A percentile compares a stretch with the other conserved stretches of the same genome.
Evolutionary conservation across 37 sponge, comb jelly and placozoan genomes (phyloP).

Genomic region (Ephydatia muelleri): DNA sequence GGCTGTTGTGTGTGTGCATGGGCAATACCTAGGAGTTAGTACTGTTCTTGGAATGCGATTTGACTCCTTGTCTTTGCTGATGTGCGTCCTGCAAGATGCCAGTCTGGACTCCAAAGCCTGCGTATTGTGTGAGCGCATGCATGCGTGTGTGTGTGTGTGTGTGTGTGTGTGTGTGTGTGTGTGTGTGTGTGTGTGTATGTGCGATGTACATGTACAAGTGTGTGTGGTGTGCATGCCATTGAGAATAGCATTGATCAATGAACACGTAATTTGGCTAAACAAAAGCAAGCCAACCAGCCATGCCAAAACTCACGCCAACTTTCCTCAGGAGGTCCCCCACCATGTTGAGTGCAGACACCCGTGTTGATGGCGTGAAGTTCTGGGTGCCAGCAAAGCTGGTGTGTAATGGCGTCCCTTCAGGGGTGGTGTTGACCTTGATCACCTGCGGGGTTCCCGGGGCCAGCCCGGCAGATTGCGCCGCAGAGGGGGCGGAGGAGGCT

Average conservation of each 20-base stretch:
- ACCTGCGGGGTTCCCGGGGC: constrained; percentile 29
- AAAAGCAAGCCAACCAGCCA: not conserved
- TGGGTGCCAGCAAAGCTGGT: constrained; percentile 46
- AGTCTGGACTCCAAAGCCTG: constrained; percentile 84
- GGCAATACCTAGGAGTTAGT: constrained; percentile 16
- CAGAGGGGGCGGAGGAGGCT: not conserved
- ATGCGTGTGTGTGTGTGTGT: constrained; percentile 19
- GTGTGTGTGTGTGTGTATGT: constrained; percentile 3
- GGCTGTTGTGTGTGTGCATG: not conserved
- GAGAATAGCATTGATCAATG: too few species aligned
- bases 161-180: constrained; percentile 19
- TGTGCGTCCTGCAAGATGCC: constrained; percentile 72
- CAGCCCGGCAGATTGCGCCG: constrained; percentile 15
- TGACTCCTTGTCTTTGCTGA: constrained; percentile 39
- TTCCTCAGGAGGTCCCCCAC: constrained; percentile 94
- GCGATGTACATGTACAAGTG: not conserved
- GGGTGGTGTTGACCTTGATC: constrained; percentile 35
- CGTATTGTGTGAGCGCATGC: constrained; percentile 24
- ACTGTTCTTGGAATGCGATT: constrained; percentile 16
- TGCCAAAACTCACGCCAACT: constrained; percentile 87
- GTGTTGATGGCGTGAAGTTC: constrained; percentile 72
- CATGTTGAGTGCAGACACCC: constrained; percentile 94
- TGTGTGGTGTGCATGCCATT: not conserved
- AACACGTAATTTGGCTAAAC: not conserved
- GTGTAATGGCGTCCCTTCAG: constrained; percentile 41